phyloP scores from a whole-genome alignment of 2,888 invertebrate genomes.

The Cantharis rustica region DNA sequence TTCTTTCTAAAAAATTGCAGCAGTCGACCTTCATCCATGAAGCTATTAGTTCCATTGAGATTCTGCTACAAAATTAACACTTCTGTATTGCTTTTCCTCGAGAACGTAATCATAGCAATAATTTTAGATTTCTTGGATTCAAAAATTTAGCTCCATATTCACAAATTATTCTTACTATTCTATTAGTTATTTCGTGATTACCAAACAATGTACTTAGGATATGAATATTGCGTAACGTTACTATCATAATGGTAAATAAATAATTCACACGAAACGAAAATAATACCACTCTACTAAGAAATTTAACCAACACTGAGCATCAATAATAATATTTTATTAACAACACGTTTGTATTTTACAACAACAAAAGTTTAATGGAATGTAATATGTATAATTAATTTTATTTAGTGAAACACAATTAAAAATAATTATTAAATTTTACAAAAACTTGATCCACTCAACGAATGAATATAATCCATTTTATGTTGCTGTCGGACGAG shows the following conservation, averaged over 20 bases:
- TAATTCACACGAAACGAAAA: too few relatives aligned
- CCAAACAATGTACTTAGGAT: too few relatives aligned
- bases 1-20: neutral
- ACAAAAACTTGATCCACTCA: neutral
- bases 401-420: constrained; percentile 22
- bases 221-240: neutral
- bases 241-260: neutral
- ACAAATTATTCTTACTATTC: neutral
- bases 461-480: constrained; percentile 18
- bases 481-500: constrained; percentile 21
- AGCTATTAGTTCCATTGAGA: neutral
- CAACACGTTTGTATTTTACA: too few relatives aligned
- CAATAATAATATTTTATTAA: too few relatives aligned
- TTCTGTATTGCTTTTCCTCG: neutral
- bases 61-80: neutral
- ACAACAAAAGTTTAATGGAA: neutral
- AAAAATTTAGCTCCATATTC: neutral
- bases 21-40: neutral
- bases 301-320: too few relatives aligned
- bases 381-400: neutral
- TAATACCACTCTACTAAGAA: too few relatives aligned
- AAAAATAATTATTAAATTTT: constrained; percentile 10
- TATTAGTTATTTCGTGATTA: neutral
- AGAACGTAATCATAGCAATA: neutral
- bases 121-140: neutral